Conservation (phyloP, 2,797 vertebrate genomes). For the Bufotes viridis region DNA sequence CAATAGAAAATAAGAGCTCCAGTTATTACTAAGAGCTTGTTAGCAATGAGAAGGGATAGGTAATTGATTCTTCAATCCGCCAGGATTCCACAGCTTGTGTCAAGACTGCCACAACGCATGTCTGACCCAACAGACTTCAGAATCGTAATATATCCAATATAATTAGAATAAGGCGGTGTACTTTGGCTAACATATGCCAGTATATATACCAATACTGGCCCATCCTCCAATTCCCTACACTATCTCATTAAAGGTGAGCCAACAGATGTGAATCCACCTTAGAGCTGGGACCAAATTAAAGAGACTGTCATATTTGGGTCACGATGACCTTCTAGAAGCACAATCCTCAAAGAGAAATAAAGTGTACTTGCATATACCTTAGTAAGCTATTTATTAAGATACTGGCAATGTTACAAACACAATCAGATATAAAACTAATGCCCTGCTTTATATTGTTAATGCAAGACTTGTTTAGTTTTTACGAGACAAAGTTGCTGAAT, state of each 20-base stretch:
- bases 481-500: not conserved
- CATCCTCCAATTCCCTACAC: conserved; percentile 37
- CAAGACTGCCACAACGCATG: conserved; percentile 10
- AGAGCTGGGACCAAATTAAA: conserved; percentile 57
- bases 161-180: not conserved
- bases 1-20: conserved; percentile 34
- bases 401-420: not conserved
- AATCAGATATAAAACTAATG: not conserved
- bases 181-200: not conserved
- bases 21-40: conserved; percentile 39
- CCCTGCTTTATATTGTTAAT: not conserved
- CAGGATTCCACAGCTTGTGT: not conserved
- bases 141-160: conserved; percentile 15
- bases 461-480: not conserved
- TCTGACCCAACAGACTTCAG: not conserved
- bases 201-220: not conserved
- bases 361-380: not conserved
- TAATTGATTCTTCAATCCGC: conserved; percentile 51
- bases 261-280: conserved; percentile 45
- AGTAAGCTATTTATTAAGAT: not conserved
- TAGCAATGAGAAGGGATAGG: conserved; percentile 34
- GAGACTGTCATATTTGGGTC: conserved; percentile 60
- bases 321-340: conserved; percentile 49
- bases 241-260: conserved; percentile 45
- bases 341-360: conserved; percentile 22